A percentile compares a stretch with the other conserved stretches of the same genome.
Evolutionary conservation across 2,113 vertebrate genomes (phyloP).

Genomic region (Marmota flaviventris): DNA sequence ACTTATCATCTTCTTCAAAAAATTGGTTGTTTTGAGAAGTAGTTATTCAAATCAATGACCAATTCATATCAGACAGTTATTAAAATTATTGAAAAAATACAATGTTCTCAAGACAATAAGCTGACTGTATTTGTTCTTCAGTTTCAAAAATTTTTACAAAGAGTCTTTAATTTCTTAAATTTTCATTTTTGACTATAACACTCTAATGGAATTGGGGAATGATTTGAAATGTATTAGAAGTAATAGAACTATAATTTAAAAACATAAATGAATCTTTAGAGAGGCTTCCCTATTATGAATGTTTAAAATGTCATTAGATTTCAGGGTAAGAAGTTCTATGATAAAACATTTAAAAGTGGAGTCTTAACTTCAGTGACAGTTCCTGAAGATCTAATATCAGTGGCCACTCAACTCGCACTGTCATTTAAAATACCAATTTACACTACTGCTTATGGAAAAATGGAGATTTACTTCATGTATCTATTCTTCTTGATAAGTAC

Average conservation of each 20-base stretch:
- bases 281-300: slow-evolving; percentile 28
- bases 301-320: slow-evolving; percentile 69
- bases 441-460: background rate
- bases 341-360: slow-evolving; percentile 64
- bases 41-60: background rate
- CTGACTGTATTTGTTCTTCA: slow-evolving; percentile 36
- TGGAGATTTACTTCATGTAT: background rate
- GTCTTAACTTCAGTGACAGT: slow-evolving; percentile 47
- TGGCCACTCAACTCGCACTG: background rate
- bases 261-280: slow-evolving; percentile 17
- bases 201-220: slow-evolving; percentile 28
- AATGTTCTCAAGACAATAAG: background rate
- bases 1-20: background rate
- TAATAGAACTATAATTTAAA: slow-evolving; percentile 39
- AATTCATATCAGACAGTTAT: background rate
- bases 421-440: background rate
- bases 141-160: slow-evolving; percentile 64
- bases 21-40: background rate
- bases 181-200: slow-evolving; percentile 20
- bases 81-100: background rate
- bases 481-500: background rate
- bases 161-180: slow-evolving; percentile 36
- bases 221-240: slow-evolving; percentile 51
- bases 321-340: slow-evolving; percentile 72
- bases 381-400: background rate